Percentiles rank a stretch among this genome's conserved stretches.
Evolutionary conservation across 2,797 vertebrate genomes (phyloP).

Genomic region (Pseudochirops cupreus): DNA sequence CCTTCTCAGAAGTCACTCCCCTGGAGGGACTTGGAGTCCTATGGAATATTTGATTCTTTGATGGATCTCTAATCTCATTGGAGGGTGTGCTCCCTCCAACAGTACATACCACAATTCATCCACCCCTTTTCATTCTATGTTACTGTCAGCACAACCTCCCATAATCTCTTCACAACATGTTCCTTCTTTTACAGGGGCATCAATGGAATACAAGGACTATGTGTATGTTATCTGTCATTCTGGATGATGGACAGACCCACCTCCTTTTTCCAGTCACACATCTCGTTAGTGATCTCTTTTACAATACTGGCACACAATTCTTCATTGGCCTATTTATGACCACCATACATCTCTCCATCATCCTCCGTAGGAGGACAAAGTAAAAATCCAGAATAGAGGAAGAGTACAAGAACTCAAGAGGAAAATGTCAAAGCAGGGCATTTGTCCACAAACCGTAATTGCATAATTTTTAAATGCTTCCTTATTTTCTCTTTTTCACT

Average conservation of each 20-base stretch:
- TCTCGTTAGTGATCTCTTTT: background rate
- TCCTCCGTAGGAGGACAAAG: background rate
- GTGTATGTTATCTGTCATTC: background rate
- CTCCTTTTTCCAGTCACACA: background rate
- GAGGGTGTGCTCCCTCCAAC: background rate
- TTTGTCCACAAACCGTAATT: slow-evolving; percentile 9
- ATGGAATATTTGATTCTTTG: background rate
- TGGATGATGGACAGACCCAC: background rate
- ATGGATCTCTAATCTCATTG: background rate
- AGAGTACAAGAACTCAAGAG: slow-evolving; percentile 14
- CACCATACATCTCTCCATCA: background rate
- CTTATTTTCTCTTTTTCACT: background rate
- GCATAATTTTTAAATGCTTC: background rate
- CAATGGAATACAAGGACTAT: background rate
- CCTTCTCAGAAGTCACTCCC: background rate
- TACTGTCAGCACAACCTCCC: background rate
- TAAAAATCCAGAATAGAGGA: slow-evolving; percentile 7
- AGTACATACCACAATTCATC: background rate
- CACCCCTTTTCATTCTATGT: background rate
- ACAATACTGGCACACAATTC: background rate
- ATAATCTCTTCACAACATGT: background rate
- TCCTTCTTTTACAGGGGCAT: background rate
- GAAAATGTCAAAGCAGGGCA: background rate
- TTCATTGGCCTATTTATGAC: background rate
- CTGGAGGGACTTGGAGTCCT: background rate